Conservation (phyloP, 2,888 invertebrate genomes). For the Carcina quercana region DNA sequence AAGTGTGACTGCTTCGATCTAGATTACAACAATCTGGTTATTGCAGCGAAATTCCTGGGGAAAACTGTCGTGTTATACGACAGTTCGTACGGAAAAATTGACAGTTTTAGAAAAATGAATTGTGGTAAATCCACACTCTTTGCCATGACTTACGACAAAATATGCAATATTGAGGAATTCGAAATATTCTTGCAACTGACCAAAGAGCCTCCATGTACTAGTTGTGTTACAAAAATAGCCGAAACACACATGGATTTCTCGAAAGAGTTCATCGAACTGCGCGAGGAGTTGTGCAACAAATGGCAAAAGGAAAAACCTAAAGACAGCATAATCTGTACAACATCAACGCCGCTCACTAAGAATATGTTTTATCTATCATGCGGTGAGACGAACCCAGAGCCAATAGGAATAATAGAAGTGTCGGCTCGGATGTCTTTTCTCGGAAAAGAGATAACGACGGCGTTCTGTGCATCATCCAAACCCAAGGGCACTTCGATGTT, state of each 20-base stretch:
- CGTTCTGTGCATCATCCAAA: constrained; percentile 47
- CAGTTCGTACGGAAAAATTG: constrained; percentile 49
- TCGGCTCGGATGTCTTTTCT: constrained; percentile 60
- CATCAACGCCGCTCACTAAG: constrained; percentile 53
- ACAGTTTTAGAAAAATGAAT: constrained; percentile 48
- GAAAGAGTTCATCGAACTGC: constrained; percentile 41
- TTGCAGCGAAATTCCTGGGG: constrained; percentile 53
- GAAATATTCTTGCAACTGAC: constrained; percentile 44
- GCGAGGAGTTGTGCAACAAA: constrained; percentile 55
- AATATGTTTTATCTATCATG: constrained; percentile 56
- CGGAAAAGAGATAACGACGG: constrained; percentile 65
- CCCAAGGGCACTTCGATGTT: constrained; percentile 42
- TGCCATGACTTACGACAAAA: constrained; percentile 67
- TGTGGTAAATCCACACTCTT: constrained; percentile 61
- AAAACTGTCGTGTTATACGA: constrained; percentile 60
- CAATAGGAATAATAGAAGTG: constrained; percentile 59
- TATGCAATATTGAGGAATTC: constrained; percentile 53
- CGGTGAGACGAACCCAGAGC: constrained; percentile 34
- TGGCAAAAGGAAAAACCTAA: constrained; percentile 52
- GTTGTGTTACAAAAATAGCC: constrained; percentile 53
- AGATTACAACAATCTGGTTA: constrained; percentile 56
- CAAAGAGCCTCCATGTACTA: constrained; percentile 59
- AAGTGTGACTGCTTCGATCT: constrained; percentile 66
- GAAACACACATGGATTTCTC: constrained; percentile 56
- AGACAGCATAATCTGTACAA: constrained; percentile 56